Base-by-base conservation (phyloP, 1,140 invertebrate genomes). In the Nebria ingens region DNA sequence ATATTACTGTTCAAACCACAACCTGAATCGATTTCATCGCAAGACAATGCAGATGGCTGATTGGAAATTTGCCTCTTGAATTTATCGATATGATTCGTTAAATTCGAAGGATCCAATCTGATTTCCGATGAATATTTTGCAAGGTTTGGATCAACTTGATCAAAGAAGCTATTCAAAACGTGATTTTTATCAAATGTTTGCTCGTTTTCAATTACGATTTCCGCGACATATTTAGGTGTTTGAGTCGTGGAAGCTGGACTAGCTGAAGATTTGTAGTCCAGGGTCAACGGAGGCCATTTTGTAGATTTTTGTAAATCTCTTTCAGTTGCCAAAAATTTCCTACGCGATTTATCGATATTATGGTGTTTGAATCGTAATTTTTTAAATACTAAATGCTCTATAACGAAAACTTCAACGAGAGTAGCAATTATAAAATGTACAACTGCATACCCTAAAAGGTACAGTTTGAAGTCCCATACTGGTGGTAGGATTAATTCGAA, bases 401-500 rank as follows among this genome's bases (percentile, higher is more conserved):
- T 68, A 1, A 83, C 57, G 23, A 79, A 69, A 22, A 73, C 63
- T 56, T 85, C 83, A 0, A 82, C 68, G 13, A 82, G 57, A n/a
- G 79, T 59, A 6, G 80, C 72, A 2, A 78, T 42, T 0, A 77
- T 49, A 59, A 83, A 78, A 62, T 84, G 81, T 0, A 62, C 56
- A 1, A 71, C 29, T 1, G 77, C 80, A 57, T 82, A 78, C 0
- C 13, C 13, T 2, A 6, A 87, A 53, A 12, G 86, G 69, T 12
- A 79, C 65, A 21, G 78, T 70, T 17, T 79, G 75, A 72, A 86
- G 0, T 81, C 67, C 15, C 72, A 73, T 38, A 74, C 69, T 2
- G 82, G 80, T 0, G 88, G 87, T 64, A 89, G 68, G 53, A 77
- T 68, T 0, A 91, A 62, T 65, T 90, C 75, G 1, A 92, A 72